Evolutionary conservation across 1,140 invertebrate genomes (phyloP), one percentile per base, ranked within the genome.

Genomic region (Armadillidium nasatum): DNA sequence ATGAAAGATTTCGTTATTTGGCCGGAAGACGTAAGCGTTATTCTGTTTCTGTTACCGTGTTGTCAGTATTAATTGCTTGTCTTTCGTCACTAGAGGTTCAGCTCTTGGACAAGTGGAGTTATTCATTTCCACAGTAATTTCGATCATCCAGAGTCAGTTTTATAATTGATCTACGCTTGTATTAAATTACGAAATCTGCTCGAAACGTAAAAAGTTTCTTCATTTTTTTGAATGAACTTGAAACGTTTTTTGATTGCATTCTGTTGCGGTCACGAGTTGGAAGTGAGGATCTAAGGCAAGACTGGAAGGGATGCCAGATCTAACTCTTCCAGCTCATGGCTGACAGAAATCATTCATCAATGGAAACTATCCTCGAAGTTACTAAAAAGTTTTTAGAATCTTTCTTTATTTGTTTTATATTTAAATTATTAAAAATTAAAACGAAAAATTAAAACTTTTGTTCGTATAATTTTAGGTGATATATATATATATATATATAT

Each of bases 321-420:
- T 91, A 90, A 89, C 89, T 91, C 89, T 91, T 90, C 89, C 89
- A 91, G 89, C 89, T 90, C 88, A 89, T 84, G 71, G 82, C 74
- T 76, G 45, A 60, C 60, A 68, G 76, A 73, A 33, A 33, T 33
- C 33, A 6, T 33, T 33, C 33, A 33, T 33, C 33, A 33, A 33
- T 33, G 33, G 33, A 33, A 33, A 33, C 33, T 33, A 33, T 33
- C 33, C 33, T 33, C 33, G 33, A 33, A 33, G 33, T 33, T 33
- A 6, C 33, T 33, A 33, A 6, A 33, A 33, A 33, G 6, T 33
- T 3, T 33, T 3, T 33, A 33, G 1, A 33, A 33, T 33, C 1
- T 33, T 6, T 33, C 33, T 33, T 33, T 33, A 33, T 33, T 33
- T 33, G 6, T 33, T 33, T 33, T 33, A 33, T 33, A 33, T 33